Evolutionary conservation across 2,888 invertebrate genomes (phyloP).

Genomic region (Agrochola lota): DNA sequence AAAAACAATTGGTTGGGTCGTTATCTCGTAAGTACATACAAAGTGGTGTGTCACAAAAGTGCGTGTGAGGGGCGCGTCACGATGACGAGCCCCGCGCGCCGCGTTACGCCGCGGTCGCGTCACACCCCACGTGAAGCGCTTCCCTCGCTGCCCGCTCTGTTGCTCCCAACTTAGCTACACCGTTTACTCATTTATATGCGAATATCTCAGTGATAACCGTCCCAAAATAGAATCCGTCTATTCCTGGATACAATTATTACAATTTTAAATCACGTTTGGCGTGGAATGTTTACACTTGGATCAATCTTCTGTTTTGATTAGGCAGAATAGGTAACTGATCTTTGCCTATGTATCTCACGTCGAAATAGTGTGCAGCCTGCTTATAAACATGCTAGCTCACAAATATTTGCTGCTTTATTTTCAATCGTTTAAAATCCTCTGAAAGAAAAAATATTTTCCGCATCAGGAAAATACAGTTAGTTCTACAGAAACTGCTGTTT

Average conservation of each 20-base stretch:
- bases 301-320: slow-evolving; percentile 31
- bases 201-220: slow-evolving; percentile 58
- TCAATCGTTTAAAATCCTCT: neutral
- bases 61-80: slow-evolving; percentile 72
- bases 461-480: neutral
- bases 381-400: neutral
- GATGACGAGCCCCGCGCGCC: slow-evolving; percentile 60
- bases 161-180: slow-evolving; percentile 53
- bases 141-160: slow-evolving; percentile 31
- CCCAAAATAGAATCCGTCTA: slow-evolving; percentile 50
- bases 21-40: slow-evolving; percentile 56
- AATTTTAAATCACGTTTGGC: slow-evolving; percentile 50
- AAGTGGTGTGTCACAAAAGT: slow-evolving; percentile 57
- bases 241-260: slow-evolving; percentile 35
- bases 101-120: slow-evolving; percentile 67
- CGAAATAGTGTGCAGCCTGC: neutral
- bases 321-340: slow-evolving; percentile 35
- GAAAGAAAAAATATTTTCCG: neutral
- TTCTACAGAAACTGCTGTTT: neutral
- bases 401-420: neutral
- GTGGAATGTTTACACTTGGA: slow-evolving; percentile 29
- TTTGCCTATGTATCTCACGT: slow-evolving; percentile 23
- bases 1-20: slow-evolving; percentile 52
- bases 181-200: slow-evolving; percentile 67
- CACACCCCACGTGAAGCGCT: slow-evolving; percentile 67